These are phyloP conservation scores for Triops cancriformis DNA, from an alignment of 1,140 invertebrate species.

Conservation along the genomic window DNA sequence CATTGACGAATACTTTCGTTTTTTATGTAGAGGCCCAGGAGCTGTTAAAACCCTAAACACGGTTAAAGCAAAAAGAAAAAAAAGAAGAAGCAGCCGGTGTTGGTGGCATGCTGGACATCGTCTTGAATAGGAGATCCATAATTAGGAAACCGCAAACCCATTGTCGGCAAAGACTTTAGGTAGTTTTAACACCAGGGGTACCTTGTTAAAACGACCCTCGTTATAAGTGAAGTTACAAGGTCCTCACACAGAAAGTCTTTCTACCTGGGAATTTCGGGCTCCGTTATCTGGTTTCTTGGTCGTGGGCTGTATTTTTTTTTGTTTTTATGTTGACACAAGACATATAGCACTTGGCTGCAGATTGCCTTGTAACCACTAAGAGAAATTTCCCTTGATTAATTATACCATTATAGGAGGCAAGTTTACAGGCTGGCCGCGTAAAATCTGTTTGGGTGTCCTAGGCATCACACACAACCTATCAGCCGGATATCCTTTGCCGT, in stretches of 20 bases:
- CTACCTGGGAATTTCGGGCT: background rate
- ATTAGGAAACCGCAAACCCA: conserved; percentile 10
- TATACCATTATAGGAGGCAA: background rate
- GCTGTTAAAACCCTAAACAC: background rate
- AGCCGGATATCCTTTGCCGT: background rate
- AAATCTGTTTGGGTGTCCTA: background rate
- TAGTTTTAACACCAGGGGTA: conserved; percentile 12
- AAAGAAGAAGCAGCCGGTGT: background rate
- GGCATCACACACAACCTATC: background rate
- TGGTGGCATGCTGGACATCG: conserved; percentile 4
- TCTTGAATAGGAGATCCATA: conserved; percentile 2
- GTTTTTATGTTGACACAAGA: conserved; percentile 14
- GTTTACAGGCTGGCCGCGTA: background rate
- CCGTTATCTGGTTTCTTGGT: background rate
- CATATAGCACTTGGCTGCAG: conserved; percentile 3
- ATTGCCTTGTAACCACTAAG: background rate
- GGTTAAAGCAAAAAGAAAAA: background rate
- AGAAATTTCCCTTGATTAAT: conserved; percentile 8
- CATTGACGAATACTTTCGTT: too few species aligned
- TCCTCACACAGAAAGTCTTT: background rate
- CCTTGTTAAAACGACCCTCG: conserved; percentile 10
- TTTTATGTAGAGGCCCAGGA: background rate
- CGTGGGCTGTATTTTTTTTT: background rate
- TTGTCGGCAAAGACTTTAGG: conserved; percentile 10
- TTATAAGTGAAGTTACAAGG: background rate